Evolutionary conservation across 1,140 invertebrate genomes (phyloP).

Genomic region (Monochamus saltuarius): DNA sequence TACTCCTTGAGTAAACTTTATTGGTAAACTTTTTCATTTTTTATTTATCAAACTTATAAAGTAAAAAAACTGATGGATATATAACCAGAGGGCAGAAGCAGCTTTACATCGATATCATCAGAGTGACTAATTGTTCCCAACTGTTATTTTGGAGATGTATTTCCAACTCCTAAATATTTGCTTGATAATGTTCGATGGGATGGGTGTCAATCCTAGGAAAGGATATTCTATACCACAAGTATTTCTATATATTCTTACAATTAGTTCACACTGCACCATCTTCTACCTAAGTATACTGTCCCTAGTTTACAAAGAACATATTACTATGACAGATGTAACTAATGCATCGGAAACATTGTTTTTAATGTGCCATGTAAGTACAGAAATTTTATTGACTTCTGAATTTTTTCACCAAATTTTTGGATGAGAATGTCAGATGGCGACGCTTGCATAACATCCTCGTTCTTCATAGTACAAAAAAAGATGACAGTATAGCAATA

Average conservation of each 20-base stretch:
- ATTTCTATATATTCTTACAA: neutral
- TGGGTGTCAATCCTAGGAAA: neutral
- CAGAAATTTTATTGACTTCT: neutral
- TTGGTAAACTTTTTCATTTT: too few species aligned
- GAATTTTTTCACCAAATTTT: too few species aligned
- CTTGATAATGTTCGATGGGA: neutral
- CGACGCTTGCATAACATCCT: too few species aligned
- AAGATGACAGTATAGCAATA: too few species aligned
- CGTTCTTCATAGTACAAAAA: too few species aligned
- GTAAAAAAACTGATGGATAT: too few species aligned
- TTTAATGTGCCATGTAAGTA: constrained; percentile 5
- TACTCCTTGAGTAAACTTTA: too few species aligned
- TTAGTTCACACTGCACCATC: neutral
- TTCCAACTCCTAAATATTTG: neutral
- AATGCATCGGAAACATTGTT: neutral
- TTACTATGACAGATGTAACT: neutral
- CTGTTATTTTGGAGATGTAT: neutral
- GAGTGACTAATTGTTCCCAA: too few species aligned
- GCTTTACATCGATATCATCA: too few species aligned
- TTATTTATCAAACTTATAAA: too few species aligned
- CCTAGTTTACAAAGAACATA: neutral
- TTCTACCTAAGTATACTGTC: neutral
- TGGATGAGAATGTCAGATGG: too few species aligned
- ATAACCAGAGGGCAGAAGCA: too few species aligned
- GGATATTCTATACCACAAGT: neutral